Conservation (phyloP, 2,113 vertebrate genomes). For the Dolichotis patagonum region DNA sequence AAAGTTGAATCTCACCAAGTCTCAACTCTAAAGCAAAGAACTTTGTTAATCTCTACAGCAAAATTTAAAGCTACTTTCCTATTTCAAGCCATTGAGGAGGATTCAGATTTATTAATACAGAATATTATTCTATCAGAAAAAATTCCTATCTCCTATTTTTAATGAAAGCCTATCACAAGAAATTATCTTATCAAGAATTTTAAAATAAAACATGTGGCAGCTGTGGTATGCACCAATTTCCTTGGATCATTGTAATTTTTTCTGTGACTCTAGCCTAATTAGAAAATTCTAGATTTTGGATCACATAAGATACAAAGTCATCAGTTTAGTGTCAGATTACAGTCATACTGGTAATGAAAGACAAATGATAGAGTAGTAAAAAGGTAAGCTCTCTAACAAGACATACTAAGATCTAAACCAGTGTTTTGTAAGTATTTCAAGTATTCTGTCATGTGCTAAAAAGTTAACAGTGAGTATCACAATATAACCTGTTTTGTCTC, state of each 20-base stretch:
- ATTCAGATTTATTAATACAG: neutral
- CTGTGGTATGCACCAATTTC: rapidly evolving
- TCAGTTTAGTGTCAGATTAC: neutral
- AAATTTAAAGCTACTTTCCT: neutral
- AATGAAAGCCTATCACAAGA: neutral
- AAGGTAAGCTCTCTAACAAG: neutral
- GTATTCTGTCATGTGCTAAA: neutral
- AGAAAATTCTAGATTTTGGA: neutral
- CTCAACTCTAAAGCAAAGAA: neutral
- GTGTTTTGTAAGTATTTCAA: neutral
- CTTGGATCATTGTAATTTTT: neutral
- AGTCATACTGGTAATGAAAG: neutral
- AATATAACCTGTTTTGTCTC: neutral
- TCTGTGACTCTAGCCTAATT: neutral
- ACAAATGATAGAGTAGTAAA: neutral
- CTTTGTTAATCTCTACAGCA: neutral
- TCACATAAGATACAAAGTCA: neutral
- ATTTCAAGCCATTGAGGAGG: neutral
- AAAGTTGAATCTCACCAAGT: neutral
- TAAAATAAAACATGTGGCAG: neutral
- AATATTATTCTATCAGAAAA: neutral
- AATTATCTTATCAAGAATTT: neutral
- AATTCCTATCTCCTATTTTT: neutral
- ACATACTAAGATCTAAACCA: neutral
- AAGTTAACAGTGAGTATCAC: neutral